Conservation (phyloP, 2,888 invertebrate species). For the Limnephilus rhombicus region DNA sequence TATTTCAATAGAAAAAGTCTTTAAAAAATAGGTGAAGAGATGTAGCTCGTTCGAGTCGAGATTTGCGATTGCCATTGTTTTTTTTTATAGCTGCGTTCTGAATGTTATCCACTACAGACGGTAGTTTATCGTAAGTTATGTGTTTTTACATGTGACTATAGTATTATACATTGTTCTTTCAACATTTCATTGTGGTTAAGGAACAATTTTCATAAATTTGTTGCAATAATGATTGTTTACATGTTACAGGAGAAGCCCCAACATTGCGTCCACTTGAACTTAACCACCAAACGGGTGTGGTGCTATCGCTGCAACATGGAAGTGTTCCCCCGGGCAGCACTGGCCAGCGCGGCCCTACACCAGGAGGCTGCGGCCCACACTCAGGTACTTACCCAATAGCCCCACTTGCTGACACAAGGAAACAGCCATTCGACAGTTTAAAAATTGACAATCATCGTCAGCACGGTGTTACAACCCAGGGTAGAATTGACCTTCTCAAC, state of each 20-base stretch:
- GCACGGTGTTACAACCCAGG: too few species aligned
- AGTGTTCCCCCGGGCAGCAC: slow-evolving; percentile 76
- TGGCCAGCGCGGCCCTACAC: slow-evolving; percentile 30
- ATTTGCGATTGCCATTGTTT: too few species aligned
- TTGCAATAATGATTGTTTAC: background rate
- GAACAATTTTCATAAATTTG: slow-evolving; percentile 43
- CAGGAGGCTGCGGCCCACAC: background rate
- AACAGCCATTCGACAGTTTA: background rate
- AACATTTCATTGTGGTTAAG: background rate
- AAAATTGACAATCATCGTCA: too few species aligned
- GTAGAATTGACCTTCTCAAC: too few species aligned
- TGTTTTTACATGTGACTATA: too few species aligned
- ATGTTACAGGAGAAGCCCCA: slow-evolving; percentile 77
- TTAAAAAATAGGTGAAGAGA: too few species aligned
- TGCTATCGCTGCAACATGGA: slow-evolving; percentile 92
- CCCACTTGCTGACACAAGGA: background rate
- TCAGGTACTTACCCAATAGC: background rate
- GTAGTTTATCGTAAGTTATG: too few species aligned
- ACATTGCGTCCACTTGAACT: slow-evolving; percentile 91
- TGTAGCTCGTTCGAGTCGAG: too few species aligned
- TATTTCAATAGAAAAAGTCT: too few species aligned
- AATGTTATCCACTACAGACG: too few species aligned
- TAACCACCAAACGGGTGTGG: slow-evolving; percentile 91
- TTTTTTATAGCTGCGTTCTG: too few species aligned
- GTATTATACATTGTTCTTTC: background rate